Percentiles rank a stretch among this genome's conserved stretches.
phyloP scores from a whole-genome alignment of 2,113 vertebrate genomes.

The Lampris megalopsis region DNA sequence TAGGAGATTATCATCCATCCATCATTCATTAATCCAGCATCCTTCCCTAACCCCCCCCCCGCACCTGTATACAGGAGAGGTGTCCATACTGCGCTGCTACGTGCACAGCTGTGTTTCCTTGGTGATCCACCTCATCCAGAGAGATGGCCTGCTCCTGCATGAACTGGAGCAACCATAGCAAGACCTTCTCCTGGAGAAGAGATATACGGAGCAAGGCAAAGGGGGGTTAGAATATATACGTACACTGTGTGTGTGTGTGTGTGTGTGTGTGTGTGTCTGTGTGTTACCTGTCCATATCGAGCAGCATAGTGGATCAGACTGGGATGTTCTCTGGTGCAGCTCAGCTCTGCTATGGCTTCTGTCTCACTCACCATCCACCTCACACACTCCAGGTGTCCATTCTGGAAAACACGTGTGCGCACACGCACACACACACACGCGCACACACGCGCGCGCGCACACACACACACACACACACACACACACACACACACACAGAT shows the following conservation, averaged over 20 bases:
- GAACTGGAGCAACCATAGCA: slow-evolving; percentile 98
- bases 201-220: not conserved
- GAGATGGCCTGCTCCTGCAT: slow-evolving; percentile 99
- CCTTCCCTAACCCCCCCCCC: too few relatives aligned
- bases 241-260: not conserved
- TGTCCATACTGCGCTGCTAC: slow-evolving; percentile 93
- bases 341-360: slow-evolving; percentile 96
- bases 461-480: too few relatives aligned
- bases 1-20: not conserved
- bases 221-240: not conserved
- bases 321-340: slow-evolving; percentile 94
- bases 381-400: slow-evolving; percentile 95
- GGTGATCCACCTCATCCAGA: slow-evolving; percentile 93
- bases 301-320: slow-evolving; percentile 97
- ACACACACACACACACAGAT: too few relatives aligned
- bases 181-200: slow-evolving; percentile 90
- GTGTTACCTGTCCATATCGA: slow-evolving; percentile 92
- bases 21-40: not conserved
- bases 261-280: not conserved
- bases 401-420: slow-evolving; percentile 77
- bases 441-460: not conserved
- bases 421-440: slow-evolving; percentile 6
- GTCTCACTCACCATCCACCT: slow-evolving; percentile 99
- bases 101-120: slow-evolving; percentile 95
- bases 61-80: slow-evolving; percentile 95